A percentile compares a stretch with the other conserved stretches of the same genome.
These are phyloP conservation scores for Marronus borbonicus DNA, from an alignment of 2,888 invertebrate species.

Conservation along the genomic window DNA sequence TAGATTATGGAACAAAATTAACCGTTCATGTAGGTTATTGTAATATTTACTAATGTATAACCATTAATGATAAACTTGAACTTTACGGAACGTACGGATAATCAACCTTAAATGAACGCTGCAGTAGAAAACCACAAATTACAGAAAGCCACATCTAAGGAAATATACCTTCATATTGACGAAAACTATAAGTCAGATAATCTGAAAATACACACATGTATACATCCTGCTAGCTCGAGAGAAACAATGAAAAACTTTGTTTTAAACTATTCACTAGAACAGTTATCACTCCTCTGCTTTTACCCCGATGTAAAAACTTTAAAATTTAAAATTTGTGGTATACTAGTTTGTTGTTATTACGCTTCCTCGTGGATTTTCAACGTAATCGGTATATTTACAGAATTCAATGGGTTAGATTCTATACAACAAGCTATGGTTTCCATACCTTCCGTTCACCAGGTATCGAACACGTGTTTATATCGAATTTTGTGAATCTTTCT, in stretches of 20 bases:
- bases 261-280: constrained; percentile 19
- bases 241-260: constrained; percentile 32
- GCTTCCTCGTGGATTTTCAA: constrained; percentile 21
- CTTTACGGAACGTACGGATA: no score
- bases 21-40: no score
- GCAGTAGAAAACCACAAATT: no score
- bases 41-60: no score
- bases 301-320: constrained; percentile 21
- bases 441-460: constrained; percentile 35
- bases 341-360: constrained; percentile 31
- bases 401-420: constrained; percentile 36
- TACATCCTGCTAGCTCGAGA: no score
- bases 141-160: no score
- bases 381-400: not conserved
- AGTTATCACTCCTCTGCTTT: constrained; percentile 2
- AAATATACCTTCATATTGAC: no score
- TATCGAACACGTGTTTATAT: not conserved
- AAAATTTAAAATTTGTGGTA: constrained; percentile 5
- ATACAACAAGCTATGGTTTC: constrained; percentile 43
- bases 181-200: no score
- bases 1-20: no score
- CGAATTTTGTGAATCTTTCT: not conserved
- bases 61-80: no score
- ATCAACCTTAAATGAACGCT: no score
- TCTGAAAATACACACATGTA: no score